phyloP scores from a whole-genome alignment of 2,888 invertebrate genomes.

The Junonia oenone region DNA sequence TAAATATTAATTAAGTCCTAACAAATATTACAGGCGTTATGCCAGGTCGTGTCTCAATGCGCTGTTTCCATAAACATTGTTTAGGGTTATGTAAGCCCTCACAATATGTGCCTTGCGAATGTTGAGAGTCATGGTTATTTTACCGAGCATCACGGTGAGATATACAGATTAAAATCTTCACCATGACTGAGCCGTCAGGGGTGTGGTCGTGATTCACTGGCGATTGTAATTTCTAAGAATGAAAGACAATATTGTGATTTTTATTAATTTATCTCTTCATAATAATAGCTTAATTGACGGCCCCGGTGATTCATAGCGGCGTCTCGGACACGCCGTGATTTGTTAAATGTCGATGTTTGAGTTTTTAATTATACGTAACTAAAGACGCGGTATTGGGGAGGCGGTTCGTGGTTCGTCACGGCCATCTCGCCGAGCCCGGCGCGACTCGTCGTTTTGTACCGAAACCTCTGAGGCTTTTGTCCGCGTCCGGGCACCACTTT shows the following conservation, averaged over 20 bases:
- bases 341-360: slow-evolving; percentile 73
- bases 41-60: slow-evolving; percentile 35
- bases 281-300: slow-evolving; percentile 68
- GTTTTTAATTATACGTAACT: slow-evolving; percentile 75
- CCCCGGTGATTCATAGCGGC: slow-evolving; percentile 58
- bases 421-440: slow-evolving; percentile 44
- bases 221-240: slow-evolving; percentile 56
- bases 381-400: slow-evolving; percentile 66
- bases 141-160: slow-evolving; percentile 54
- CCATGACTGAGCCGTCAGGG: slow-evolving; percentile 60
- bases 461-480: slow-evolving; percentile 27
- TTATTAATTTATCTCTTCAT: slow-evolving; percentile 52
- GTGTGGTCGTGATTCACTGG: slow-evolving; percentile 62
- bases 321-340: slow-evolving; percentile 51
- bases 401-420: slow-evolving; percentile 64
- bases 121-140: slow-evolving; percentile 57
- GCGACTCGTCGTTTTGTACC: slow-evolving; percentile 35
- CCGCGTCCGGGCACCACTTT: slow-evolving; percentile 20
- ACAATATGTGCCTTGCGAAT: slow-evolving; percentile 47
- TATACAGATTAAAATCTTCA: slow-evolving; percentile 58
- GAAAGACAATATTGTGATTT: slow-evolving; percentile 53
- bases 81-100: slow-evolving; percentile 48
- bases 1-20: slow-evolving; percentile 66
- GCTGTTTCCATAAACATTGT: slow-evolving; percentile 54
- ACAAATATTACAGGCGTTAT: slow-evolving; percentile 41